Evolutionary conservation across 2,797 vertebrate species (phyloP), one percentile per base, ranked within the genome.

Genomic region (Prionace glauca): DNA sequence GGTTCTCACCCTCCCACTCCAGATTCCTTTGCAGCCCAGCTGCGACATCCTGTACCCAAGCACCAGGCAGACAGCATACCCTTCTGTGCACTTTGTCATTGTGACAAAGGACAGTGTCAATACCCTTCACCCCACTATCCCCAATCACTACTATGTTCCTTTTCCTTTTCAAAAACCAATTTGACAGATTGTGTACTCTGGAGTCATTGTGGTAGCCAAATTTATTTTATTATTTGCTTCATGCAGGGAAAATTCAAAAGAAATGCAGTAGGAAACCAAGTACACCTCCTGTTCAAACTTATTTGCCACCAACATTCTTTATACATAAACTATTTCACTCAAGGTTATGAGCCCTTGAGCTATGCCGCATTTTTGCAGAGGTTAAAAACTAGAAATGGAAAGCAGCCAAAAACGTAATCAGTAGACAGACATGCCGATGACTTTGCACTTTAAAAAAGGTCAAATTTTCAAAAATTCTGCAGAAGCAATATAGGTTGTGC

Each of bases 341-440:
- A 92, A 92, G 90, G 90, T 92, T 69, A 69, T 26, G 9, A 69
- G 90, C n/a, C n/a, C 62, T 69, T 92, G 62, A 41, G 90, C 90
- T 67, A 69, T 24, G 65, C n/a, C 67, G 65, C 11, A 69, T 41
- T 67, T 20, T 92, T 69, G 36, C 62, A 92, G 62, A 92, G 62
- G 60, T 29, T 36, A 41, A 92, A 67, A 69, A 62, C 18, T 36
- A 69, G 81, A 65, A 92, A 69, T 92, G 90, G 90, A 92, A 92
- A 92, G n/a, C 90, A 69, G 90, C 90, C 90, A 92, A 69, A 79
- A 92, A 92, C 22, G n/a, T 41, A 92, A 67, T 92, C 36, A 69
- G n/a, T 92, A 69, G 62, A 92, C 90, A 92, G n/a, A 92, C 22
- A 69, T 92, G 20, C 65, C 20, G 65, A 67, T 92, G 90, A 69